Percentiles rank a stretch among this genome's conserved stretches.
Conservation (phyloP, 53 echinoderm and acorn worm species). For the Mesocentrotus franciscanus region DNA sequence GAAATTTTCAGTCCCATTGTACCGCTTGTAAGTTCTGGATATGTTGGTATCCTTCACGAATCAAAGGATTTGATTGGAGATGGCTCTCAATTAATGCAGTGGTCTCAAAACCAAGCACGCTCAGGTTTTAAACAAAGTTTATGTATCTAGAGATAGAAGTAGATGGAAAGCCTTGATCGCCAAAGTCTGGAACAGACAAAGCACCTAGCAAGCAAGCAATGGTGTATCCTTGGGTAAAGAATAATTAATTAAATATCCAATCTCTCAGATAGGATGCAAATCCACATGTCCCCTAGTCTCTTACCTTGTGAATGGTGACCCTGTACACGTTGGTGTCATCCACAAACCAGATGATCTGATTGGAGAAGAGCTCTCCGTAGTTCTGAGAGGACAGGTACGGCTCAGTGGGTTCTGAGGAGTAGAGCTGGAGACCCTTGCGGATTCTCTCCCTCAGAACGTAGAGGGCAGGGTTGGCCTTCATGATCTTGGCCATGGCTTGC, state of each 20-base stretch:
- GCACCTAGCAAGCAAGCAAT: too few relatives aligned
- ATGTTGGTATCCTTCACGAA: neutral
- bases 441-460: conserved; percentile 97
- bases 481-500: conserved; percentile 99
- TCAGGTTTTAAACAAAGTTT: neutral
- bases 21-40: too few relatives aligned
- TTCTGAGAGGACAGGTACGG: conserved; percentile 99
- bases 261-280: neutral
- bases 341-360: conserved; percentile 99
- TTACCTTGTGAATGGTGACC: conserved; percentile 99
- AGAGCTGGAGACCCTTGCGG: conserved; percentile 98
- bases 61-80: neutral
- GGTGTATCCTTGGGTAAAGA: neutral
- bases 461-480: conserved; percentile 98
- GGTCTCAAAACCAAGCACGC: neutral
- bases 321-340: conserved; percentile 99
- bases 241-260: neutral
- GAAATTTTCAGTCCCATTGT: too few relatives aligned
- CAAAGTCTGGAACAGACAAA: too few relatives aligned
- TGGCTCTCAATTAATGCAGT: neutral
- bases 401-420: conserved; percentile 98
- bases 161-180: too few relatives aligned
- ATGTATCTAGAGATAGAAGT: neutral
- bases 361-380: conserved; percentile 99
- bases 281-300: neutral